Base-by-base conservation (phyloP, 2,888 invertebrate genomes). In the Gerris lacustris region DNA sequence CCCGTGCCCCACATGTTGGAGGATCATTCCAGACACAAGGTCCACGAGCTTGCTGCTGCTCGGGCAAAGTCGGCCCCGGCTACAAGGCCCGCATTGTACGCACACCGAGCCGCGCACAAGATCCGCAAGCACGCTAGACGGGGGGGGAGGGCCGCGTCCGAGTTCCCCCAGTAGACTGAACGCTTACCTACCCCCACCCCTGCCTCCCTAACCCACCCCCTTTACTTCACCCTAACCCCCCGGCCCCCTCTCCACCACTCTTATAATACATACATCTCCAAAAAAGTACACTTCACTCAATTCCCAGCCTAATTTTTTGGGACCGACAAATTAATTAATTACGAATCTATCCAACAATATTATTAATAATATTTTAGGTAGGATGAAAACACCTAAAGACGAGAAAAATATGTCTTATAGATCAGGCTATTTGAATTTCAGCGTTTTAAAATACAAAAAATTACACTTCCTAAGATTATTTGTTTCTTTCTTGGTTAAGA, bases 1-100 rank as follows among this genome's bases (percentile, higher is more conserved):
- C 83, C 82, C 82, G 88, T 88, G 83, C 88, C 88, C 89, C 88
- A 89, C 89, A 89, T 89, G 82, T 86, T 73, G 74, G 73, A 66
- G n/a, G 44, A 18, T 64, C 64, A 64, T 64, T n/a, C 64, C 64
- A 64, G 15, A 55, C 55, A 55, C 55, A 55, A 9, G 55, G 55
- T 9, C 9, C 55, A 55, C 55, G 55, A 55, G 55, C 55, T 55
- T 11, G 55, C 15, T 55, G 15, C 55, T 55, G 11, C 55, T 55
- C 55, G 55, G 55, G 55, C 55, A 2, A 15, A 55, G 55, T 15
- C 55, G 55, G 55, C 55, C 55, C 55, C 55, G 55, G 55, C 55
- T 55, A 55, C 9, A 55, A 55, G 55, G 55, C 55, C 55, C 55
- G 55, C 55, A 55, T 55, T 55, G 55, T 55, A 55, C 55, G 55